Percentiles rank a stretch among this genome's conserved stretches.
phyloP scores from a whole-genome alignment of 2,888 invertebrate genomes.

The Epinotia brunnichana region DNA sequence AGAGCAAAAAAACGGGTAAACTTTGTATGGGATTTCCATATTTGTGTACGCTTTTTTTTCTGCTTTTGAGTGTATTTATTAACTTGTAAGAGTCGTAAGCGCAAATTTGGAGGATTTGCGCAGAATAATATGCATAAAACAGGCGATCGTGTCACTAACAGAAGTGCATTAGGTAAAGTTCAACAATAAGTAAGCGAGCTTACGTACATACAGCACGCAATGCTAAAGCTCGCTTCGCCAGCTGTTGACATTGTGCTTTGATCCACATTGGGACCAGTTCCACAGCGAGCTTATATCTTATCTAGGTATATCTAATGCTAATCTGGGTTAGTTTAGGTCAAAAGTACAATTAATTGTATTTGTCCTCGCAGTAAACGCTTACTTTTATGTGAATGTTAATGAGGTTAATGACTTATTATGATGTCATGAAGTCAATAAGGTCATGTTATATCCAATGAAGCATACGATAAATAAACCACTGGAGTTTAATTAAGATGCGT shows the following conservation, averaged over 20 bases:
- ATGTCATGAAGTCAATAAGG: constrained; percentile 30
- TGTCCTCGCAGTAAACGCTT: constrained; percentile 34
- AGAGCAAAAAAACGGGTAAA: too few species aligned
- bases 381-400: constrained; percentile 32
- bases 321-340: constrained; percentile 43
- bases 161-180: constrained; percentile 22
- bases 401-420: constrained; percentile 38
- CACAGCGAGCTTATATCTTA: constrained; percentile 46
- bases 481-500: constrained; percentile 24
- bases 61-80: too few species aligned
- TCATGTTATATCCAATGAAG: constrained; percentile 27
- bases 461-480: constrained; percentile 17
- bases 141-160: constrained; percentile 15
- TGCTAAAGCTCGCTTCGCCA: constrained; percentile 47
- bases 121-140: neutral
- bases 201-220: constrained; percentile 24
- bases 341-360: constrained; percentile 43
- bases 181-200: constrained; percentile 15
- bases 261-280: constrained; percentile 70
- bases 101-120: neutral
- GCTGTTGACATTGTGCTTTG: constrained; percentile 70
- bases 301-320: constrained; percentile 41
- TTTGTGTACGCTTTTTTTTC: too few species aligned
- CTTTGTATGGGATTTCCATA: too few species aligned
- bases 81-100: too few species aligned